Evolutionary conservation across 2,888 invertebrate species (phyloP), one percentile per base, ranked within the genome.

Genomic region (Eueremaeus valkanovi): DNA sequence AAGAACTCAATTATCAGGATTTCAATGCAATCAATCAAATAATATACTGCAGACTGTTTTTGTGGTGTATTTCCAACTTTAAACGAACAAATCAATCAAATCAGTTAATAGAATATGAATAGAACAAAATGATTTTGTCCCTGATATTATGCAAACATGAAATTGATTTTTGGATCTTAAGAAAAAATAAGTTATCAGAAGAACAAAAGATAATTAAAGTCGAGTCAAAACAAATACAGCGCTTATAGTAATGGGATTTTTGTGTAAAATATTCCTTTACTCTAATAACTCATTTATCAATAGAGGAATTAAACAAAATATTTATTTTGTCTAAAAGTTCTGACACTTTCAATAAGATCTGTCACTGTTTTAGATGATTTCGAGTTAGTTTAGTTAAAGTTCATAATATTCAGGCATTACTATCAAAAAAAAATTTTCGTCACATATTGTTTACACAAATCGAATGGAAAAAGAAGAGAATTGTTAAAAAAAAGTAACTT

Each of bases 241-340:
- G 24, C 24, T 29, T 21, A 58, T 29, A 13, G 27, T 66, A 66
- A 66, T 66, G 63, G 36, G 36, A 11, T 66, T 66, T 66, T 66
- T 36, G 33, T 66, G 63, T 66, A 66, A 66, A 66, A 36, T 66
- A 66, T 33, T 21, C 21, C 33, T 66, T 66, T 66, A 66, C 3
- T 66, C 8, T 66, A 16, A 66, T 66, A 21, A 36, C 21, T 36
- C 21, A 66, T 66, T 66, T 18, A 66, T 66, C 33, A 31, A 61
- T 31, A 27, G 21, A 66, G n/a, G 8, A 29, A 58, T n/a, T n/a
- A n/a, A n/a, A n/a, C n/a, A 58, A 58, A 27, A 3, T 29, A 29
- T 58, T 58, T 29, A 18, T 16, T 55, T 8, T 36, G 5, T 36
- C 11, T 36, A 45, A 45, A 16, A 45, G 18, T 45, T 45, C 36